A percentile compares a stretch with the other conserved stretches of the same genome.
Evolutionary conservation across 2,888 invertebrate genomes (phyloP).

Genomic region (Diploptera punctata): DNA sequence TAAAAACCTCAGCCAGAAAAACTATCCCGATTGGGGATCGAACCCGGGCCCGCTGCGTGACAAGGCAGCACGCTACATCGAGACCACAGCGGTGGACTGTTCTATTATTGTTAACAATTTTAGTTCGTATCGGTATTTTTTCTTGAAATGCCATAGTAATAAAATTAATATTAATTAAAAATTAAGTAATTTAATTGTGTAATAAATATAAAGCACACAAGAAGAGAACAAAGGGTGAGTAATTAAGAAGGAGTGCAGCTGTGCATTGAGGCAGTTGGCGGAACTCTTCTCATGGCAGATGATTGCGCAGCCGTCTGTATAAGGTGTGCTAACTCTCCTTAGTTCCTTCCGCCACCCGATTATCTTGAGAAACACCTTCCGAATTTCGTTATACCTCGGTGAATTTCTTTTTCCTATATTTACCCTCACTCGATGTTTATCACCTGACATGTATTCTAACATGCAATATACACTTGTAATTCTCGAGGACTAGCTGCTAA

Average conservation of each 20-base stretch:
- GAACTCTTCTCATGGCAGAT: slow-evolving; percentile 14
- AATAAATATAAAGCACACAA: too few species aligned
- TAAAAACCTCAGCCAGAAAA: too few species aligned
- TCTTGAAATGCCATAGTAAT: too few species aligned
- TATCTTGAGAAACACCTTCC: slow-evolving; percentile 24
- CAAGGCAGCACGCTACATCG: too few species aligned
- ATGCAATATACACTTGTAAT: slow-evolving; percentile 6
- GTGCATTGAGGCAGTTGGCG: slow-evolving; percentile 13
- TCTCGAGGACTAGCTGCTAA: neutral
- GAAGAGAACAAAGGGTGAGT: slow-evolving; percentile 10
- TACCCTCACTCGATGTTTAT: slow-evolving; percentile 6
- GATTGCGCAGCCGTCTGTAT: slow-evolving; percentile 3
- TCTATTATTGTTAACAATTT: too few species aligned
- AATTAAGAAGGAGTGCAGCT: slow-evolving; percentile 1
- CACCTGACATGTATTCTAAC: neutral
- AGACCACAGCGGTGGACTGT: too few species aligned
- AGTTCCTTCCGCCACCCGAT: slow-evolving; percentile 10
- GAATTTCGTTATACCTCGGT: slow-evolving; percentile 20
- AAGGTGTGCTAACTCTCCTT: slow-evolving; percentile 17
- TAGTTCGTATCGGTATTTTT: too few species aligned
- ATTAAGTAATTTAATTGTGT: too few species aligned
- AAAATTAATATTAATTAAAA: too few species aligned
- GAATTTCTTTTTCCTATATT: slow-evolving; percentile 26
- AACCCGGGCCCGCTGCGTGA: too few species aligned
- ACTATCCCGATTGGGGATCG: too few species aligned